Base-by-base conservation (phyloP, 2,113 vertebrate species). In the Oncorhynchus tshawytscha region DNA sequence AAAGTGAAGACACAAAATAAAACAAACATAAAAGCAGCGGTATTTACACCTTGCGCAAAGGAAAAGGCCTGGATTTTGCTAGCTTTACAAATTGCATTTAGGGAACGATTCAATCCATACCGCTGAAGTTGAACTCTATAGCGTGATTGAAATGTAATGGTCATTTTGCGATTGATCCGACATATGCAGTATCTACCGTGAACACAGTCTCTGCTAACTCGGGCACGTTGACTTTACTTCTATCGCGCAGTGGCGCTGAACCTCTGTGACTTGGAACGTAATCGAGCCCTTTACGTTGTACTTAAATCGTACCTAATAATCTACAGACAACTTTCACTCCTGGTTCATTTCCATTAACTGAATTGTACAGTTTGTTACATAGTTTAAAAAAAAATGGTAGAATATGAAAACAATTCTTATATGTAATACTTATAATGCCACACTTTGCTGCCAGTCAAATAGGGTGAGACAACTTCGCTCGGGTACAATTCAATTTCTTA, bases 291-390 rank as follows among this genome's bases (percentile, higher is more conserved):
- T 45, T 79, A 85, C 77, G 76, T 82, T 76, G 54, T 67, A 69
- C 70, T 81, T 74, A 16, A 74, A 62, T 79, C 77, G 82, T 86
- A 91, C 87, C 25, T 71, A 78, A 87, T 88, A 79, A 74, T 74
- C 86, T 91, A 91, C 80, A 84, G 88, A 88, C 83, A 20, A 75
- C 82, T 84, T 88, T 90, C 86, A 73, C 87, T 85, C 85, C 80
- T 24, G 79, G 85, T 83, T 86, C 7, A 22, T 62, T 62, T 62
- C 18, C 59, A 24, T 22, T 9, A 87, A 86, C 84, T 85, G 68
- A 91, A 84, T 85, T 90, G 86, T 91, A 93, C 84, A 93, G 86
- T 88, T 90, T 87, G 87, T 89, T 91, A 92, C 90, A 91, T 71
- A 84, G 74, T 90, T 91, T 89, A 94, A 89, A 94, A 81, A 81